A percentile compares a stretch with the other conserved stretches of the same genome.
These are phyloP conservation scores for Chironomus tepperi DNA, from an alignment of 1,140 invertebrate genomes.

Conservation along the genomic window DNA sequence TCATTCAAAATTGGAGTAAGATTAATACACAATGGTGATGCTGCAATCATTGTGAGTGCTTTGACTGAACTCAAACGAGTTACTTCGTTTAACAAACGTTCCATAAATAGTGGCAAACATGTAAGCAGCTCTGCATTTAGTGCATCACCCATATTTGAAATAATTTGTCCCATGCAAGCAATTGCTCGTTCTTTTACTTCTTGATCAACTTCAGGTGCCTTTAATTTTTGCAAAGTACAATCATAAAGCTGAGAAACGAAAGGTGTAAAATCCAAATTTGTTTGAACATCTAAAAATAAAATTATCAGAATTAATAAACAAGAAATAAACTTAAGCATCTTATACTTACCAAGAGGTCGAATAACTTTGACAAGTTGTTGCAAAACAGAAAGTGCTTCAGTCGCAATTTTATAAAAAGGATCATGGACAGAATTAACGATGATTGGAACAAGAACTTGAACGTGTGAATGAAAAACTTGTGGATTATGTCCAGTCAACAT, in stretches of 20 bases:
- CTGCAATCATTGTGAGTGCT: conserved; percentile 87
- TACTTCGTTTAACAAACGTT: conserved; percentile 92
- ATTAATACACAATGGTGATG: conserved; percentile 80
- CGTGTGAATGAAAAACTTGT: conserved; percentile 64
- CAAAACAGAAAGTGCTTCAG: conserved; percentile 84
- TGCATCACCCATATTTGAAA: conserved; percentile 82
- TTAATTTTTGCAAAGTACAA: conserved; percentile 75
- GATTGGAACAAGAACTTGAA: conserved; percentile 74
- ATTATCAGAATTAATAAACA: conserved; percentile 20
- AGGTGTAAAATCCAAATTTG: conserved; percentile 65
- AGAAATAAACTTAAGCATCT: background rate
- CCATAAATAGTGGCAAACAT: conserved; percentile 89
- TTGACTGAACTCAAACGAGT: conserved; percentile 93
- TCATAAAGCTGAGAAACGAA: conserved; percentile 76
- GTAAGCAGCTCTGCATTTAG: conserved; percentile 62
- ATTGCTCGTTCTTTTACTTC: conserved; percentile 98
- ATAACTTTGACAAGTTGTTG: conserved; percentile 94
- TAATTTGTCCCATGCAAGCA: conserved; percentile 92
- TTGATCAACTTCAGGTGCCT: conserved; percentile 95
- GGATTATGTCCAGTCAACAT: conserved; percentile 76
- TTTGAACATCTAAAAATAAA: conserved; percentile 27
- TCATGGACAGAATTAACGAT: conserved; percentile 84
- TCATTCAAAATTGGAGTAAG: conserved; percentile 78
- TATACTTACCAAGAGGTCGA: conserved; percentile 66
- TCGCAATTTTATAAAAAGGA: conserved; percentile 97